phyloP scores from a whole-genome alignment of 2,113 vertebrate genomes.

The human (Homo sapiens) region DNA sequence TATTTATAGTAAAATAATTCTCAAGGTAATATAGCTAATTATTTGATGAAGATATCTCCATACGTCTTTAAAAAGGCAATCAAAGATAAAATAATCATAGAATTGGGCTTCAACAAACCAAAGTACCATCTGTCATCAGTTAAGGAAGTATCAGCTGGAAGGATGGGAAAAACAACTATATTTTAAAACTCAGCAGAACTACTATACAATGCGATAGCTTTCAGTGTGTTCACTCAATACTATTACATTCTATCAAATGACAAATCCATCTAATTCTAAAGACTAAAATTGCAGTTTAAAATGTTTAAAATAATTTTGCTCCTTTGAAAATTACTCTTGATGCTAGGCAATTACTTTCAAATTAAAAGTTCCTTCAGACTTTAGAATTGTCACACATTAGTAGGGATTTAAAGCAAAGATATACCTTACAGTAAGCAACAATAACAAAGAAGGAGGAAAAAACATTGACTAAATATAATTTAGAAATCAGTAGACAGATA shows the following conservation, averaged over 20 bases:
- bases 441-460: neutral
- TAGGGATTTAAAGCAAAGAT: neutral
- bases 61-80: neutral
- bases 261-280: neutral
- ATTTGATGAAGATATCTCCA: neutral
- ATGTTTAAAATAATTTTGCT: conserved; percentile 8
- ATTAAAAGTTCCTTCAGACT: neutral
- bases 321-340: conserved; percentile 8
- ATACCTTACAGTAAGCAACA: neutral
- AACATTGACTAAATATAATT: neutral
- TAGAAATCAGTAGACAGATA: neutral
- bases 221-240: neutral
- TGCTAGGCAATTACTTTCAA: conserved; percentile 21
- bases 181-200: neutral
- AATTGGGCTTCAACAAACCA: neutral
- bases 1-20: neutral
- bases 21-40: neutral
- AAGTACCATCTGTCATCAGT: neutral
- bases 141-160: neutral
- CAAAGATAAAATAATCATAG: neutral
- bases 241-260: neutral
- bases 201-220: neutral
- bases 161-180: neutral
- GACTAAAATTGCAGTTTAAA: conserved; percentile 17
- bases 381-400: neutral